Conservation (phyloP, 2,888 invertebrate species). For the Chelonus formosanus region DNA sequence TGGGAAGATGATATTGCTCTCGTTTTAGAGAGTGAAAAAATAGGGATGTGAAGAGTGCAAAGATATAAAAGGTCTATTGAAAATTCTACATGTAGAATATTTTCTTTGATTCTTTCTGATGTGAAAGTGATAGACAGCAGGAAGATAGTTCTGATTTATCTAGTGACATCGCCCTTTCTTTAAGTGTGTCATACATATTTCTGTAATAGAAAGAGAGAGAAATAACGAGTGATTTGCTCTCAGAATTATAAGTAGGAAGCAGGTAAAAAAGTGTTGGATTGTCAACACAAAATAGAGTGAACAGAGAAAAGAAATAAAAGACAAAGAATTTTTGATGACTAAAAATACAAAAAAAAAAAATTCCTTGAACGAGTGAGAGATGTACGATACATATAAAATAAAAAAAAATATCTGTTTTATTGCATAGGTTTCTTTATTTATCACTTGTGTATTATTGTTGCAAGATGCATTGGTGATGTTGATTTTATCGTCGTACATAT, state of each 20-base stretch:
- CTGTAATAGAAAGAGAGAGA: not conserved
- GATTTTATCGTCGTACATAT: too few species aligned
- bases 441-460: not conserved
- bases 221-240: not conserved
- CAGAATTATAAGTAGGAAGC: not conserved
- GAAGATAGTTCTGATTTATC: conserved; percentile 17
- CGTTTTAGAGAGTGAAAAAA: not conserved
- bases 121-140: conserved; percentile 19
- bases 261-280: not conserved
- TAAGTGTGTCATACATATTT: conserved; percentile 10
- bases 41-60: not conserved
- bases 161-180: conserved; percentile 9
- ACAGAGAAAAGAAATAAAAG: not conserved
- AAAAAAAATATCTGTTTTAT: not conserved
- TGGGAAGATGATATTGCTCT: too few species aligned
- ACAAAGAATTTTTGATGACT: not conserved
- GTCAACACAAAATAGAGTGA: not conserved
- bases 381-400: not conserved
- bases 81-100: not conserved
- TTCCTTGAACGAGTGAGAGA: not conserved
- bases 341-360: not conserved
- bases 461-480: not conserved
- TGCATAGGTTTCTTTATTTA: not conserved
- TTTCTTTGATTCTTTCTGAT: conserved; percentile 2
- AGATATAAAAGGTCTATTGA: not conserved